Evolutionary conservation across 1,140 invertebrate species (phyloP), one percentile per base, ranked within the genome.

Genomic region (Latrodectus geometricus): DNA sequence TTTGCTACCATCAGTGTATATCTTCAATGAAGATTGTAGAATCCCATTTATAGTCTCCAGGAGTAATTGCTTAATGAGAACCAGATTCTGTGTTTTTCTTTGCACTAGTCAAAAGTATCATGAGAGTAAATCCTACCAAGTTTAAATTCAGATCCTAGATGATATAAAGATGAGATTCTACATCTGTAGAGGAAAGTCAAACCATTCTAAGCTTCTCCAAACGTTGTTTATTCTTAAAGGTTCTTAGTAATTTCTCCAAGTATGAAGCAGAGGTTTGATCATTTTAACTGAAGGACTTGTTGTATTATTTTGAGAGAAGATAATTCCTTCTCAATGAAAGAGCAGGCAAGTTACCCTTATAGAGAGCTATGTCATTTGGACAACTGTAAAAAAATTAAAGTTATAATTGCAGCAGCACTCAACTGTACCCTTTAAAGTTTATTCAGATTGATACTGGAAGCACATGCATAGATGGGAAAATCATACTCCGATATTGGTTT

Each of bases 251-350:
- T 80, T 20, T 20, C 5, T 20, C 14, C 78, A 80, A 21, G 23
- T 9, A 12, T 50, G 65, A 69, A 8, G 0, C 20, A 17, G 65
- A 68, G 50, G 78, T 69, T 15, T 70, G 35, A 11, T 20, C 65
- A 80, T 35, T 48, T 48, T 69, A 80, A 52, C 48, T 80, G 14
- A 49, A 80, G 20, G 69, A 54, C 78, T 70, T 80, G n/a, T 80
- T 80, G 23, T 17, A 76, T 23, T 35, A 61, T 61, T 35, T 76
- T 61, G 52, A 21, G 1, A 76, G 52, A 21, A 20, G 21, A 76
- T 56, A 61, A 15, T 14, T 9, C 48, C 66, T 68, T 49, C 61
- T 79, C 48, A 17, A 35, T 0, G 77, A 79, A 66, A 66, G 77
- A 48, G 56, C 9, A 21, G 54, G 77, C 14, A 76, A 1, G 1